Evolutionary conservation across 2,888 invertebrate genomes (phyloP).

Genomic region (Drosophila dives): DNA sequence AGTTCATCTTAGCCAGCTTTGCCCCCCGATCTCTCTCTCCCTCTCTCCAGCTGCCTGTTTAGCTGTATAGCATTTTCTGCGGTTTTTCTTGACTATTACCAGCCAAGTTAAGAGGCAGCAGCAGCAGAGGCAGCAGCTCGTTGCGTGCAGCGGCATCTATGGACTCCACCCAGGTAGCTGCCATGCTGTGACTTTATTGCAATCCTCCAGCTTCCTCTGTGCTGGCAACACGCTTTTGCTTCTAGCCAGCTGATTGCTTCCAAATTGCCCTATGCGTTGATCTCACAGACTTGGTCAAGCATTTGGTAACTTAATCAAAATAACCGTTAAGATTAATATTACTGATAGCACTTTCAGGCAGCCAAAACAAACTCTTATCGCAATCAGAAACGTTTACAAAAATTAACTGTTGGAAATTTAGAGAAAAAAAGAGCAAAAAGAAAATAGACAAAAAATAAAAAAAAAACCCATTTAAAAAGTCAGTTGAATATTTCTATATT

Average conservation of each 20-base stretch:
- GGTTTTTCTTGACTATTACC: constrained; percentile 45
- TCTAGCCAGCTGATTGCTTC: constrained; percentile 58
- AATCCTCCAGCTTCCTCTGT: constrained; percentile 58
- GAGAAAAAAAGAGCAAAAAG: neutral
- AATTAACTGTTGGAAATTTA: neutral
- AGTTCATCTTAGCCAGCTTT: constrained; percentile 51
- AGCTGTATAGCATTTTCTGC: constrained; percentile 46
- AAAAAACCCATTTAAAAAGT: neutral
- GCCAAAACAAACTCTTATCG: neutral
- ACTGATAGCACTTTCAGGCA: neutral
- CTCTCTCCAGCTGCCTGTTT: neutral
- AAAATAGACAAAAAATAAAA: neutral
- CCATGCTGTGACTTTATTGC: constrained; percentile 63
- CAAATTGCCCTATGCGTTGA: constrained; percentile 11
- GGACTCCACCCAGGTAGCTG: constrained; percentile 56
- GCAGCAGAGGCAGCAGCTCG: neutral
- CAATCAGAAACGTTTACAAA: neutral
- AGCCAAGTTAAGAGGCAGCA: neutral
- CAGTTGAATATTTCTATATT: accelerated
- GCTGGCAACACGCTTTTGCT: constrained; percentile 74
- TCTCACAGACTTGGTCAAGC: neutral
- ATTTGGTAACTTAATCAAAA: constrained; percentile 5
- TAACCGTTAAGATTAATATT: neutral
- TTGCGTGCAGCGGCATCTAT: constrained; percentile 20
- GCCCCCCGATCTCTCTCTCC: neutral